Base-by-base conservation (phyloP, 2,888 invertebrate genomes). In the Xanthia togata region DNA sequence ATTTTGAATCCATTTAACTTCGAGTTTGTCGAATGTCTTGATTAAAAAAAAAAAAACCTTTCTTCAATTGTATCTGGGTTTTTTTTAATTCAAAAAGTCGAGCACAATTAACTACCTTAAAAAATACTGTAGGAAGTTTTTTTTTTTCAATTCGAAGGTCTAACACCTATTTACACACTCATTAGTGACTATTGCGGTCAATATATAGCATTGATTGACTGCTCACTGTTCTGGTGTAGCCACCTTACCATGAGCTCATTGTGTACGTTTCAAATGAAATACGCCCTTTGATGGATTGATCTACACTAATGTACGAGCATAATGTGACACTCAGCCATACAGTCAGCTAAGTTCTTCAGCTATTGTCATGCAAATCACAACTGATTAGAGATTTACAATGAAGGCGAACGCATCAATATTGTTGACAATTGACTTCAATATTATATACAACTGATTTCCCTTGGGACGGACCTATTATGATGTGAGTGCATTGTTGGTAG, bases 361-460 rank as follows among this genome's bases (percentile, higher is more conserved):
- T 67, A 87, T 89, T 88, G 88, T 87, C 72, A 90, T 85, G 86
- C 78, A 80, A 87, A 89, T 88, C 73, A 79, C 76, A 80, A 87
- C 86, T 81, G 84, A 85, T 88, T 77, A 74, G 79, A 76, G 71
- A 82, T 80, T 83, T 78, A 85, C 76, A 84, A 82, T 82, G 78
- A 87, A 86, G 79, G 81, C 86, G 86, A 89, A 85, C 69, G 53
- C 75, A 75, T 70, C 71, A 70, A 77, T 84, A 73, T 70, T 69
- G 73, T 74, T 80, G 78, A 62, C 35, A 63, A 73, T 70, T 73
- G 26, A 23, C 69, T 64, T 41, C 4, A n/a, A 70, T 70, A 68
- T 47, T 11, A 53, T 53, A 47, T 79, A 70, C 47, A 62, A 67
- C 4, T 59, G 65, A 80, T 83, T 88, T 79, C 81, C 83, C 76